Conservation (phyloP, 2,888 invertebrate species). For the Morinoia aosen region DNA sequence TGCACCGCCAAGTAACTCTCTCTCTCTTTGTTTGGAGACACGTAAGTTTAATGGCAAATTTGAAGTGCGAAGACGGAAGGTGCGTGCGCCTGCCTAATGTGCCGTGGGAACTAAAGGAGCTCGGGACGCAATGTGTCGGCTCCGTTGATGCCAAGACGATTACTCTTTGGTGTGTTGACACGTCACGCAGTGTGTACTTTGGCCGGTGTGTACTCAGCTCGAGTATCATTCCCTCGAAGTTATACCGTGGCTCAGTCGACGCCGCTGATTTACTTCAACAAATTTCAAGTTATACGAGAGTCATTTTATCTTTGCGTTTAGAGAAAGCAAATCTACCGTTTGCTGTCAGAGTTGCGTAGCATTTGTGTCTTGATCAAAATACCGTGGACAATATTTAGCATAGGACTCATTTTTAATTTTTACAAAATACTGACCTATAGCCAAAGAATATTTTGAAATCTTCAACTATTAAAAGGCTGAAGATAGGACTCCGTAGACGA, state of each 20-base stretch:
- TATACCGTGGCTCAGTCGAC: constrained; percentile 14
- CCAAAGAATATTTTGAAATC: background rate
- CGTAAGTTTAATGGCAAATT: constrained; percentile 42
- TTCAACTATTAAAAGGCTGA: background rate
- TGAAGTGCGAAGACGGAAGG: constrained; percentile 33
- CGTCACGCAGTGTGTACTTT: constrained; percentile 44
- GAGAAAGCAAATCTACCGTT: background rate
- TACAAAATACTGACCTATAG: background rate
- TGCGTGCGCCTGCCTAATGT: constrained; percentile 47
- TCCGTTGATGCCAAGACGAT: constrained; percentile 38
- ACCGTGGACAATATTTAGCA: background rate
- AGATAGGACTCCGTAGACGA: background rate
- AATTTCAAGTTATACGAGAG: background rate
- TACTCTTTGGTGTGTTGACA: constrained; percentile 49
- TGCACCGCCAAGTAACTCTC: background rate
- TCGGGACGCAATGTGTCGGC: constrained; percentile 22
- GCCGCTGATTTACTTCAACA: constrained; percentile 23
- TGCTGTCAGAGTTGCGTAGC: background rate
- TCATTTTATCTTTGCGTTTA: background rate
- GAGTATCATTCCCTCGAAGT: constrained; percentile 38
- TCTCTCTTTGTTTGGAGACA: constrained; percentile 46
- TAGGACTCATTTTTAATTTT: background rate
- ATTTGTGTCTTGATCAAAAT: background rate
- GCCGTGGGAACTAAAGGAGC: constrained; percentile 47
- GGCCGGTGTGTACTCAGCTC: background rate